Conservation (phyloP, 2,797 vertebrate species). For the Sciurus carolinensis region DNA sequence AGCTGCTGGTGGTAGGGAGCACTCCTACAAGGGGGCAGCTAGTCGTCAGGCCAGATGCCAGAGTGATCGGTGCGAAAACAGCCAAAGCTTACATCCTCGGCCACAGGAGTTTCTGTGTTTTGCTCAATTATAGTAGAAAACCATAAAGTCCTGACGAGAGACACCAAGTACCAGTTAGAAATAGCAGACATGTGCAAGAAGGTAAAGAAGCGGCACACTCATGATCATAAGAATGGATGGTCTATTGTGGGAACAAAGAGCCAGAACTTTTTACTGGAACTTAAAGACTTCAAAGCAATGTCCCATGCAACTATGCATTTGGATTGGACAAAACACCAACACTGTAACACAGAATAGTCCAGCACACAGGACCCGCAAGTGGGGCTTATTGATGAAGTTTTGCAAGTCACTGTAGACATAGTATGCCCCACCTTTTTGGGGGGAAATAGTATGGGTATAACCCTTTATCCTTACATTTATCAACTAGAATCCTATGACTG, state of each 20-base stretch:
- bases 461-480: not conserved
- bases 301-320: not conserved
- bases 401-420: not conserved
- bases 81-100: not conserved
- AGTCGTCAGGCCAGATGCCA: not conserved
- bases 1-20: not conserved
- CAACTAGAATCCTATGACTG: not conserved
- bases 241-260: not conserved
- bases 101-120: not conserved
- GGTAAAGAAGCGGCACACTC: not conserved
- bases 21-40: not conserved
- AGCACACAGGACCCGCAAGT: not conserved
- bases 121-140: not conserved
- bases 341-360: not conserved
- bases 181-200: not conserved
- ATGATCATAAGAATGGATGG: not conserved
- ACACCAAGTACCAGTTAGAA: not conserved
- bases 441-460: not conserved
- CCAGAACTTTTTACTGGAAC: not conserved
- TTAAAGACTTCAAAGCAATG: not conserved
- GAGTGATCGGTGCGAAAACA: accelerated
- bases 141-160: not conserved
- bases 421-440: not conserved
- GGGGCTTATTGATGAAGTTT: slow-evolving; percentile 20
- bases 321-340: not conserved